Conservation (phyloP, 2,113 vertebrate species). For the Nyctibius bracteatus region DNA sequence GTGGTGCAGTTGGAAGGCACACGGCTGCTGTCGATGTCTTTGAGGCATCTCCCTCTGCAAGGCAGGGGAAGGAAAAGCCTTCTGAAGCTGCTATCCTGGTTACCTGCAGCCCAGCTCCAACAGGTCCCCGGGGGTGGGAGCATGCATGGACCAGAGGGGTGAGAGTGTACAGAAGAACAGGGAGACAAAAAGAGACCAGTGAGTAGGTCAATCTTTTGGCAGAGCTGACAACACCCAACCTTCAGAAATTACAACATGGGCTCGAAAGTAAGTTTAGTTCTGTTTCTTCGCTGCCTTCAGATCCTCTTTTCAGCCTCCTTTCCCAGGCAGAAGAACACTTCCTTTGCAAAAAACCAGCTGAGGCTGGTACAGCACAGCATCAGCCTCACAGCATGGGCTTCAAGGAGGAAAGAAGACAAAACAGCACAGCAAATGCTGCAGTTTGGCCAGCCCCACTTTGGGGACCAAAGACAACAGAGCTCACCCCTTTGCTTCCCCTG, state of each 20-base stretch:
- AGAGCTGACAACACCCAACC: neutral
- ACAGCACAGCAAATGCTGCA: neutral
- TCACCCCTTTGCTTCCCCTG: neutral
- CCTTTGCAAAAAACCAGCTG: neutral
- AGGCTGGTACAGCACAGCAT: rapidly evolving
- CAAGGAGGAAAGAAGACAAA: neutral
- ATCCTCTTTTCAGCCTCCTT: neutral
- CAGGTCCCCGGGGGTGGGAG: neutral
- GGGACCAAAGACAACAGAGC: neutral
- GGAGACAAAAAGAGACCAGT: neutral
- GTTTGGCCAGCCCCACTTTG: neutral
- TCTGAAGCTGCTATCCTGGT: neutral
- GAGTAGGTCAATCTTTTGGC: neutral
- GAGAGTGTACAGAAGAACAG: neutral
- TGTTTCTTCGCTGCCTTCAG: neutral
- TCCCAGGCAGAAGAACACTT: neutral
- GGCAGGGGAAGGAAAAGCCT: neutral
- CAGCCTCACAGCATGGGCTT: neutral
- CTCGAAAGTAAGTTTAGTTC: neutral
- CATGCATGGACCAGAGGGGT: neutral
- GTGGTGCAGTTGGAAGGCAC: neutral
- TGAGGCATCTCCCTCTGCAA: neutral
- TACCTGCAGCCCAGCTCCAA: neutral
- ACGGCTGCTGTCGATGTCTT: neutral
- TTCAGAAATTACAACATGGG: neutral